Conservation (phyloP, 2,888 invertebrate genomes). For the Kuschelorhynchus macadamiae region DNA sequence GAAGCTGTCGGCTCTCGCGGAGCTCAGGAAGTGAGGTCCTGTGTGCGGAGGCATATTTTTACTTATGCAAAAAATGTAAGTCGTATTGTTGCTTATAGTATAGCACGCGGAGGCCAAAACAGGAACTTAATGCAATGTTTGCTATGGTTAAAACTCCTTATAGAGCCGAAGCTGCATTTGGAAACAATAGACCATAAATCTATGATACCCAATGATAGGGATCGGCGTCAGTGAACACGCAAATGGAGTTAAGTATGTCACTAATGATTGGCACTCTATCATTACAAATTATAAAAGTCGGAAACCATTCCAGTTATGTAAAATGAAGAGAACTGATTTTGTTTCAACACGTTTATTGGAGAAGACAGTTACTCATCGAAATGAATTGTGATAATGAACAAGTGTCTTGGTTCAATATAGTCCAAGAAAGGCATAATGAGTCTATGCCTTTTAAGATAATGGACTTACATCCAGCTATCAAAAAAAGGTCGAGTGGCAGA, state of each 20-base stretch:
- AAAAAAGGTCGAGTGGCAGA: neutral
- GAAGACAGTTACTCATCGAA: neutral
- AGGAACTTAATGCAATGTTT: constrained; percentile 20
- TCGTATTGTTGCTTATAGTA: constrained; percentile 14
- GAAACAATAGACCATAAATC: constrained; percentile 22
- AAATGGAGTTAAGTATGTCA: constrained; percentile 12
- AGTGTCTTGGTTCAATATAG: constrained; percentile 3
- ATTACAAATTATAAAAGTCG: neutral
- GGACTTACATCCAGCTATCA: too few species aligned
- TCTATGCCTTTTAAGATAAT: neutral
- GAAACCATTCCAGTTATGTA: neutral
- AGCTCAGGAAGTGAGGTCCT: constrained; percentile 7
- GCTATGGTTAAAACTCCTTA: constrained; percentile 16
- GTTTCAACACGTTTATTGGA: neutral
- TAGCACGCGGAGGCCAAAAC: constrained; percentile 19
- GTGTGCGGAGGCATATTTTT: constrained; percentile 3
- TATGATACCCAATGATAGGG: constrained; percentile 4
- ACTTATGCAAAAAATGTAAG: constrained; percentile 11
- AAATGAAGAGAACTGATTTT: constrained; percentile 4
- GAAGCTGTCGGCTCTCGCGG: constrained; percentile 16
- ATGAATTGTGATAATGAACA: neutral
- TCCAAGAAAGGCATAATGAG: neutral
- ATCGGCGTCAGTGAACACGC: constrained; percentile 18
- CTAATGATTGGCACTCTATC: constrained; percentile 16
- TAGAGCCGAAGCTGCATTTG: constrained; percentile 5